phyloP scores from a whole-genome alignment of 1,140 invertebrate species.

The Tenebrio molitor region DNA sequence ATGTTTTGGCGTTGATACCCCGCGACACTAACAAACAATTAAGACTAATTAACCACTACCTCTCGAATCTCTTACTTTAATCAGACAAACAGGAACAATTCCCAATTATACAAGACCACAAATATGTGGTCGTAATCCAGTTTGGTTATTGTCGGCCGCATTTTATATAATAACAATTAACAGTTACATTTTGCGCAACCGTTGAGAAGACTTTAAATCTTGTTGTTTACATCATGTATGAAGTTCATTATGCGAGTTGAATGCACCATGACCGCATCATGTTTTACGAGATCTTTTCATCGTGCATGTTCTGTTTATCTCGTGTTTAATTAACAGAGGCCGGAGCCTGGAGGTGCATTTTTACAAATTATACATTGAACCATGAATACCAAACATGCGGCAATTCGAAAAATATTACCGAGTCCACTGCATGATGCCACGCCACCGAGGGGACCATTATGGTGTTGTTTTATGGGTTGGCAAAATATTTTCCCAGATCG shows the following conservation, averaged over 20 bases:
- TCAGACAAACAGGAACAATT: too few relatives aligned
- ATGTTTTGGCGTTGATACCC: too few relatives aligned
- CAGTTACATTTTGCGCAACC: constrained; percentile 23
- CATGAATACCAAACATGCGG: constrained; percentile 3
- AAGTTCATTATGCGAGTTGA: constrained; percentile 39
- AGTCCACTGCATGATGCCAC: background rate
- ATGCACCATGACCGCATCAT: constrained; percentile 37
- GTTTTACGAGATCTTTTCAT: constrained; percentile 36
- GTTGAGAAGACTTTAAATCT: constrained; percentile 9
- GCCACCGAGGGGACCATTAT: too few relatives aligned
- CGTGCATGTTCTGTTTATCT: constrained; percentile 38
- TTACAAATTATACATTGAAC: constrained; percentile 29
- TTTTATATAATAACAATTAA: constrained; percentile 18
- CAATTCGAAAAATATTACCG: constrained; percentile 23
- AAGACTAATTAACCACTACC: too few relatives aligned
- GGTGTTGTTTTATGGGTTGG: constrained; percentile 14
- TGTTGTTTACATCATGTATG: constrained; percentile 36
- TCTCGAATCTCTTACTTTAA: too few relatives aligned
- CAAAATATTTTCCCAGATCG: constrained; percentile 12
- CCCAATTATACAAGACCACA: background rate
- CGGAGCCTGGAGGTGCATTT: constrained; percentile 19
- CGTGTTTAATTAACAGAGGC: constrained; percentile 33
- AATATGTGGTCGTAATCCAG: background rate
- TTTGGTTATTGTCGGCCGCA: background rate
- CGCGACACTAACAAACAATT: too few relatives aligned